Percentiles rank a stretch among this genome's conserved stretches.
phyloP scores from a whole-genome alignment of 2,888 invertebrate species.

The Conus canariensis region DNA sequence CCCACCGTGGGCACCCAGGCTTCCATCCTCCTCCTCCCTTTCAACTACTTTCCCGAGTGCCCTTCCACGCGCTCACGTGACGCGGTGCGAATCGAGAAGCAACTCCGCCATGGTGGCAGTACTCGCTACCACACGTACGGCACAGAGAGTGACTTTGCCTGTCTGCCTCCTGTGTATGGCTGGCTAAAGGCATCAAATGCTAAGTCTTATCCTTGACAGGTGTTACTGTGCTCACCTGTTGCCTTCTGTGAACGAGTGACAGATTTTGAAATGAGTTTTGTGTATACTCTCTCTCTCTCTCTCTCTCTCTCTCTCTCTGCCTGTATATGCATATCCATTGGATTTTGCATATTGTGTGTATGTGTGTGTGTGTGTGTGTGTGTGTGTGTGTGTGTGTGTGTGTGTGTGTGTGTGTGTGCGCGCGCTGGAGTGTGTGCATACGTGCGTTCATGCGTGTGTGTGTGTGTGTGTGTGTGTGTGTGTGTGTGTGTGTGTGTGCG shows the following conservation, averaged over 20 bases:
- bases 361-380: conserved; percentile 30
- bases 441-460: not conserved
- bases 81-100: conserved; percentile 47
- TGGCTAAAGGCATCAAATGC: conserved; percentile 4
- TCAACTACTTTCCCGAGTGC: conserved; percentile 64
- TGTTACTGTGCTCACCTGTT: not conserved
- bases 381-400: conserved; percentile 1
- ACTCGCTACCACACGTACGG: conserved; percentile 38
- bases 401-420: not conserved
- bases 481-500: not conserved
- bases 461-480: not conserved
- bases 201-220: not conserved
- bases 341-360: not conserved
- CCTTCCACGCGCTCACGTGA: conserved; percentile 58
- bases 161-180: conserved; percentile 33
- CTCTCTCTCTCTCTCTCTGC: not conserved
- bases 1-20: conserved; percentile 59
- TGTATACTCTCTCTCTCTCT: not conserved
- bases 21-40: conserved; percentile 61
- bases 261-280: not conserved
- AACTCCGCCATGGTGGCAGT: not conserved
- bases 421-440: not conserved
- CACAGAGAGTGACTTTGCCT: conserved; percentile 37
- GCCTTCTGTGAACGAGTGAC: not conserved
- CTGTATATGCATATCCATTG: too few relatives aligned